Evolutionary conservation across 2,888 invertebrate genomes (phyloP), one percentile per base, ranked within the genome.

Genomic region (Agrilus cyanescens): DNA sequence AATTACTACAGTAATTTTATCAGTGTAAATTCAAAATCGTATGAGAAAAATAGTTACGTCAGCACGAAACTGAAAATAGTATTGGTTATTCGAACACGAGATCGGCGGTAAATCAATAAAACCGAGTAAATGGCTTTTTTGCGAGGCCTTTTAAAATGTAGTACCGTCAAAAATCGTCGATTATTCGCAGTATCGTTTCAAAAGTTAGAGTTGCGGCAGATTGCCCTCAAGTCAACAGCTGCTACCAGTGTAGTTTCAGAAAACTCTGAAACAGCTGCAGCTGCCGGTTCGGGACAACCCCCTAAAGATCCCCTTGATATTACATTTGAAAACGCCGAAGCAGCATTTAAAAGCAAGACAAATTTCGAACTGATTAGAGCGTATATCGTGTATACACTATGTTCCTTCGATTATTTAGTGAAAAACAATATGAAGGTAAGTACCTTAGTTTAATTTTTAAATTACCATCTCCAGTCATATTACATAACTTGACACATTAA

Each of bases 281-380:
- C 52, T 39, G 49, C 53, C 12, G 40, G 49, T 16, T 32, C 50
- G 12, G 38, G 15, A 20, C n/a, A 43, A 30, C 35, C 50, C 10
- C 57, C 58, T 8, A 65, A 66, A 35, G 88, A 88, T 67, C 81
- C 82, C 3, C 73, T 91, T 54, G 91, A 93, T 68, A 76, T 86
- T 50, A 75, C 75, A 53, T 97, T 97, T 70, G 81, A 81, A 67
- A 86, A 91, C 74, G 83, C 88, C 18, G 73, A 81, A 57, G 90
- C 91, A 53, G 87, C 95, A 18, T 97, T 91, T 73, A 89, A 90
- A 67, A 93, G 93, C 70, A 96, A 96, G 74, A 90, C 88, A 56
- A 94, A 87, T 53, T 80, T 77, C 71, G 95, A 97, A 70, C 76
- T 97, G 53, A 62, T 93, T 40, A 76, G 96, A 52, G 94, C 91